Base-by-base conservation (phyloP, 2,888 invertebrate species). In the Hololepta plana region DNA sequence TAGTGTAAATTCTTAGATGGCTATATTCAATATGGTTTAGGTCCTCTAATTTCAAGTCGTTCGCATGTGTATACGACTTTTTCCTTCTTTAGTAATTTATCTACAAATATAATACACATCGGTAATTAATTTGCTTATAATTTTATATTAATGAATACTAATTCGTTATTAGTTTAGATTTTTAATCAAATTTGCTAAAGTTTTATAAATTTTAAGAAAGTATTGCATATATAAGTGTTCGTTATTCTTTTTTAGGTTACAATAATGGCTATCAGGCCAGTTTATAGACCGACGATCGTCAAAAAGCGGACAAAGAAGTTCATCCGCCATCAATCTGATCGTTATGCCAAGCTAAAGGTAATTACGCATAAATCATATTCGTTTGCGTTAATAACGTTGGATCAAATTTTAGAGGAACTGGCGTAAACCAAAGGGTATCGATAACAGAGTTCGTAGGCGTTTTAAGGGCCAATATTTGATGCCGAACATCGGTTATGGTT, bases 361-460 rank as follows among this genome's bases (percentile, higher is more conserved):
- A 52, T 15, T 9, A 12, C 20, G 24, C 8, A 11, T 14, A 15
- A 32, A 25, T 16, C n/a, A 21, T 12, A 15, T 16, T 14, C 8
- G 4, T 23, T 10, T n/a, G 4, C 12, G 4, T 12, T 9, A 30
- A 17, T 21, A 23, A 6, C 6, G 9, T 15, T 10, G 5, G 4
- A 17, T 13, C 16, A 25, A 24, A 11, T 13, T 57, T 10, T 44
- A 87, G 85, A 70, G 81, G 42, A 91, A 85, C 72, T 99, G 98
- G 98, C 79, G 98, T 54, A 98, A 95, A 64, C 98, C 98, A 11
- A 95, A 95, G 65, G 98, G 98, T 88, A 99, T 98, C 60, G 98
- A 99, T 64, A 98, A 99, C 75, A 75, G 96, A 60, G 96, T 98
- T 24, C 77, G 98, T 43, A 79, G 98, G 55, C 75, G 95, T 43